A percentile compares a stretch with the other conserved stretches of the same genome.
phyloP scores from a whole-genome alignment of 1,140 invertebrate genomes.

The Drosophila ogumai region DNA sequence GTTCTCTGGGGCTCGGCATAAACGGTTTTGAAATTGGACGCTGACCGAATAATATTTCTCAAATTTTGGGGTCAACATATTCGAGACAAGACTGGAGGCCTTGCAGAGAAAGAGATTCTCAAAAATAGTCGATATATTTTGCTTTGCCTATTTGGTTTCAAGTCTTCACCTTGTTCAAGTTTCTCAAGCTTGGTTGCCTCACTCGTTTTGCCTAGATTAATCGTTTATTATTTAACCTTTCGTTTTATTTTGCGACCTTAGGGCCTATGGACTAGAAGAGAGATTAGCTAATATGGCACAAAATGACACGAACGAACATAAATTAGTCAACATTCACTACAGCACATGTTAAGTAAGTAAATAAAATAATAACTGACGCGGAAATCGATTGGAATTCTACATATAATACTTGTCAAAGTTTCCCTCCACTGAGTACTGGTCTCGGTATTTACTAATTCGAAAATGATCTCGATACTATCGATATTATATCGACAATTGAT shows the following conservation, averaged over 20 bases:
- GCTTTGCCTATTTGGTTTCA: constrained; percentile 31
- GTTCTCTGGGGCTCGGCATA: constrained; percentile 27
- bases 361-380: constrained; percentile 40
- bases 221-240: constrained; percentile 14
- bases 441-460: constrained; percentile 58
- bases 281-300: constrained; percentile 75
- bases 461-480: constrained; percentile 17
- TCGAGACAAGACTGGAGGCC: constrained; percentile 8
- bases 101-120: constrained; percentile 18
- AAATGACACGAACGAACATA: constrained; percentile 62
- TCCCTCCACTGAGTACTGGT: constrained; percentile 73
- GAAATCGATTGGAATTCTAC: constrained; percentile 74
- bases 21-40: constrained; percentile 45
- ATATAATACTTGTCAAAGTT: constrained; percentile 80
- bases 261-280: constrained; percentile 44
- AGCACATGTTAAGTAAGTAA: constrained; percentile 75
- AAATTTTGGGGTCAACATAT: constrained; percentile 1
- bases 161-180: constrained; percentile 27
- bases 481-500: constrained; percentile 6
- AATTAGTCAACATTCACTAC: constrained; percentile 78
- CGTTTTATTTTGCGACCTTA: constrained; percentile 41
- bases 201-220: constrained; percentile 35
- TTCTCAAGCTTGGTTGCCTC: constrained; percentile 44
- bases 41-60: constrained; percentile 8
- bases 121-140: constrained; percentile 30